phyloP scores from a whole-genome alignment of 1,140 invertebrate genomes.

The Parapsyche elsis region DNA sequence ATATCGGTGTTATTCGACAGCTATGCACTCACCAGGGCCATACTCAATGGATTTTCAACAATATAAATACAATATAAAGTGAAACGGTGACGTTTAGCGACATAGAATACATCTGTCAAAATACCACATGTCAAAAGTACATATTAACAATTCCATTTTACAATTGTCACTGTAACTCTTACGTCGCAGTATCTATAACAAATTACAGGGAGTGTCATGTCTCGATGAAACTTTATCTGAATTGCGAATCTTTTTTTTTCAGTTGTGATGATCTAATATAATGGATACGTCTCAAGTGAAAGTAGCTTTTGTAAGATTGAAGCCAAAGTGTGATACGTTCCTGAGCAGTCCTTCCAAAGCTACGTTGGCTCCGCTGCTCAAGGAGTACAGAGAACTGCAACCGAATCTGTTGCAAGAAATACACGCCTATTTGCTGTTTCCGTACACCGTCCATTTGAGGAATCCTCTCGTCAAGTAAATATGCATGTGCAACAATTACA shows the following conservation, averaged over 20 bases:
- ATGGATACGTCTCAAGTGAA: constrained; percentile 56
- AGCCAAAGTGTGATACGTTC: constrained; percentile 67
- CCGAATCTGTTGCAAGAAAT: constrained; percentile 64
- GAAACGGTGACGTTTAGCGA: not conserved
- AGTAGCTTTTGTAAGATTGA: constrained; percentile 64
- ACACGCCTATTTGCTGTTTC: constrained; percentile 67
- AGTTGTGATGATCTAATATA: not conserved
- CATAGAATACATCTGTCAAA: not conserved
- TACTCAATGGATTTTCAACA: too few species aligned
- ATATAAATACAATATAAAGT: too few species aligned
- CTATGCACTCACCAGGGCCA: too few species aligned
- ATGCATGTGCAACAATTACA: too few species aligned
- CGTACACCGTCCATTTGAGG: constrained; percentile 66
- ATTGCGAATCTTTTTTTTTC: too few species aligned
- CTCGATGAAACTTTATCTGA: too few species aligned
- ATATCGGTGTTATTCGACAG: too few species aligned
- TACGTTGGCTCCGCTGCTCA: constrained; percentile 58
- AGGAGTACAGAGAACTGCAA: constrained; percentile 59
- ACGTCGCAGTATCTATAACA: too few species aligned
- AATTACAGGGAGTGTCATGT: too few species aligned
- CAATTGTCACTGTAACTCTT: too few species aligned
- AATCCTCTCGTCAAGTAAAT: constrained; percentile 64
- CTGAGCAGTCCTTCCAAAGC: constrained; percentile 63
- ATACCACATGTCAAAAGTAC: not conserved
- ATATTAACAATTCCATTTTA: not conserved